Base-by-base conservation (phyloP, 2,113 vertebrate species). In the Anoplopoma fimbria region DNA sequence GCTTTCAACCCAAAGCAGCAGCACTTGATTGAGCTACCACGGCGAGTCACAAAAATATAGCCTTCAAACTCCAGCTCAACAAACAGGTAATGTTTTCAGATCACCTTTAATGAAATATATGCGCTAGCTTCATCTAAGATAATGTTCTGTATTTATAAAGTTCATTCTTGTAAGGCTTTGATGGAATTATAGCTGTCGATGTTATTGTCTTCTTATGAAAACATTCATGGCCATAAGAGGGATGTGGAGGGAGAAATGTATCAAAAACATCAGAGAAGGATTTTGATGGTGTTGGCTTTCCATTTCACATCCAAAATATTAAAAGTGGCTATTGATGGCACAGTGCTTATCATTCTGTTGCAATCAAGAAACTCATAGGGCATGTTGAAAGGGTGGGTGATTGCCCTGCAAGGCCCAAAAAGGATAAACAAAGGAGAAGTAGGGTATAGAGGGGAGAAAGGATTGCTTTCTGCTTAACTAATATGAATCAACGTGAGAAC, bases 51-150 rank as follows among this genome's bases (percentile, higher is more conserved):
- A 57, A 45, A 83, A 61, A 82, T 51, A 76, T 62, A 84, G 55
- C 69, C 78, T 87, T 88, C 75, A 75, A 85, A 70, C 75, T 78
- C 76, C 83, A 71, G 67, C 75, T 84, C 81, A 80, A 61, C 72
- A 83, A 84, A 75, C 83, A 92, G 92, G 90, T 93, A 92, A 90
- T 68, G n/a, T 73, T 75, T 60, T 53, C 67, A 64, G 63, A 0
- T 89, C 75, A 33, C 62, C n/a, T 70, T 69, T 83, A 65, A 77
- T 87, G 33, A 78, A 81, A 77, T 72, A 62, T 70, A 34, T 23
- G 9, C 10, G 14, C 6, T 4, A 31, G 17, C 61, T 74, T 69
- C 42, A 25, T 6, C n/a, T 12, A 27, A 29, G 27, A 75, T 80
- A 68, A 65, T 69, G 19, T 47, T 1, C 34, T 21, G 21, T 71